Base-by-base conservation (phyloP, 1,140 invertebrate species). In the Lepidurus couesii region DNA sequence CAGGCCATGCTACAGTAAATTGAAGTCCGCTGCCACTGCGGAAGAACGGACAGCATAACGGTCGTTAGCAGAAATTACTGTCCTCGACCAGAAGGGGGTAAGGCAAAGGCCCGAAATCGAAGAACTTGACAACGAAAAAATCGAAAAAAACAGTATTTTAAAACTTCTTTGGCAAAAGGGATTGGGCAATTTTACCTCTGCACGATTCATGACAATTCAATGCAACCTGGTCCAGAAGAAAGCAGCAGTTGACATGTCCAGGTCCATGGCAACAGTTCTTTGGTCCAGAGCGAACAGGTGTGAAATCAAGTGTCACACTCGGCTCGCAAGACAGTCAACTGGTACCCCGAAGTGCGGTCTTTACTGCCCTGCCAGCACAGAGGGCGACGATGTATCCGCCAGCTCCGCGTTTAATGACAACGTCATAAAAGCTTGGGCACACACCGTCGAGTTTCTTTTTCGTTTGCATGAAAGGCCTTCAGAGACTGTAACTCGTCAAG, bases 301-400 rank as follows among this genome's bases (percentile, higher is more conserved):
- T 65, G 53, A 65, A 65, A 65, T 65, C 53, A 65, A 65, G 53
- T 65, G 53, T 65, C 53, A 65, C 7, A 47, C 45, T 11, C 53
- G n/a, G 53, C 53, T n/a, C 53, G 53, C 16, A 65, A 65, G 53
- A 65, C 53, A 65, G n/a, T 65, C 53, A 65, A 65, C 53, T 21
- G 21, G 16, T 65, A 65, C 53, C 16, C 1, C 53, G 53, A 16
- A 65, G 16, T 65, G 16, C 16, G 21, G 53, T 16, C 8, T 21
- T 65, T 65, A 65, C 53, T 13, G 53, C 53, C 21, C 1, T n/a
- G 53, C 16, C 53, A 65, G 21, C 53, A 7, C 53, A 16, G 13
- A 21, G 10, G n/a, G 53, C 53, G 53, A 65, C 53, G 21, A 13
- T 65, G n/a, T 65, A 65, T 65, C 8, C 21, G 3, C 53, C 21